A percentile compares a stretch with the other conserved stretches of the same genome.
phyloP scores from a whole-genome alignment of 2,113 vertebrate genomes.

The Corythaeola cristata region DNA sequence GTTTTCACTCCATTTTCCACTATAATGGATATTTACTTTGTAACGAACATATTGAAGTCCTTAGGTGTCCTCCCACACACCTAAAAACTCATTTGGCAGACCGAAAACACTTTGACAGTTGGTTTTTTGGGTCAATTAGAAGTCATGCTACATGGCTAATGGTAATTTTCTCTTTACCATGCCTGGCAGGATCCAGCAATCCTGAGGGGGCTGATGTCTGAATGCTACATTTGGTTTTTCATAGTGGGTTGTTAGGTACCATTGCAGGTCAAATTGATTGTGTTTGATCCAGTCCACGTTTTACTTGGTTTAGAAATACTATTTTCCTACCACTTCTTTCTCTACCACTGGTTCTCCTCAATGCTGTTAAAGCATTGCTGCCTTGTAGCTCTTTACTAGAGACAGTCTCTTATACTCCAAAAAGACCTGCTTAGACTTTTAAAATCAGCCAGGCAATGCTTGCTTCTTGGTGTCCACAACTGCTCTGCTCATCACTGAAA shows the following conservation, averaged over 20 bases:
- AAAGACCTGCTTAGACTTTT: not conserved
- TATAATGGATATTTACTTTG: not conserved
- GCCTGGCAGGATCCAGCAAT: not conserved
- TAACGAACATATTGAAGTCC: not conserved
- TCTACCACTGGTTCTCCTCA: not conserved
- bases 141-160: not conserved
- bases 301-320: not conserved
- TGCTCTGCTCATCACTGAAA: not conserved
- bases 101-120: slow-evolving; percentile 18
- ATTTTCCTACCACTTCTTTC: not conserved
- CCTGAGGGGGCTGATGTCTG: not conserved
- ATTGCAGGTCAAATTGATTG: not conserved
- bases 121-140: slow-evolving; percentile 47
- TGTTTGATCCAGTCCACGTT: not conserved
- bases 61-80: not conserved
- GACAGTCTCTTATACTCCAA: not conserved
- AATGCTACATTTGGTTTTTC: not conserved
- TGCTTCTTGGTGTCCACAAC: not conserved
- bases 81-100: slow-evolving; percentile 13
- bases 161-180: not conserved
- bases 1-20: not conserved
- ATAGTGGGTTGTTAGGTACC: not conserved
- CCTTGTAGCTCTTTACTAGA: not conserved
- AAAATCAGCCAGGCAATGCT: not conserved
- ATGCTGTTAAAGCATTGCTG: not conserved